Evolutionary conservation across 2,113 vertebrate species (phyloP), one percentile per base, ranked within the genome.

Genomic region (Phaethon lepturus): DNA sequence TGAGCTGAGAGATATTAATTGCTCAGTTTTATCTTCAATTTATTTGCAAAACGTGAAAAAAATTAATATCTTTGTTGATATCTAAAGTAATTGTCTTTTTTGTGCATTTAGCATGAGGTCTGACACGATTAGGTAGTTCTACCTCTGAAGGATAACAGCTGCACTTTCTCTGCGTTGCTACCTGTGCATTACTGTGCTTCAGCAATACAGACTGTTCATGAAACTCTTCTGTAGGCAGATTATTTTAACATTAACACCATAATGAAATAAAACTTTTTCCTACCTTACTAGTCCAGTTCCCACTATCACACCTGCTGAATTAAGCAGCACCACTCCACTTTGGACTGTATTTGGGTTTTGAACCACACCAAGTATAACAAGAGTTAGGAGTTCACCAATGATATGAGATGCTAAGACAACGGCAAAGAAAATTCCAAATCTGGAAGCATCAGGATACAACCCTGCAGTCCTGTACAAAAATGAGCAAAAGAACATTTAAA

Each of bases 251-350:
- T 23, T 42, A 75, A 40, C 13, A 76, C 29, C 31, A 14, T 45
- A 38, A 76, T 1, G 42, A 73, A 84, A 53, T 35, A 26, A 86
- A 66, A 45, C 25, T 15, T 83, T 33, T 82, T 68, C 96, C 97
- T 97, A 99, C 99, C 99, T 99, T 63, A 99, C 91, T 29, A 99
- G 98, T 67, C 99, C 99, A 0, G 99, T 99, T 90, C 99, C 99
- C 80, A 99, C 96, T 72, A 99, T 77, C 93, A 99, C 97, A 28
- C 99, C 99, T 49, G 99, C 98, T 31, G 99, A 98, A 90, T 98
- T 99, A 72, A 99, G 98, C 69, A 99, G 97, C 66, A 99, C 98
- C 96, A 99, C 98, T 3, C 98, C 97, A 6, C 98, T 99, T 96
- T 99, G 99, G 90, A 99, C 98, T 93, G 99, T 98, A 75, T 99